A percentile compares a stretch with the other conserved stretches of the same genome.
These are phyloP conservation scores for Tromatobia lineatoria DNA, from an alignment of 2,888 invertebrate species.

Conservation along the genomic window DNA sequence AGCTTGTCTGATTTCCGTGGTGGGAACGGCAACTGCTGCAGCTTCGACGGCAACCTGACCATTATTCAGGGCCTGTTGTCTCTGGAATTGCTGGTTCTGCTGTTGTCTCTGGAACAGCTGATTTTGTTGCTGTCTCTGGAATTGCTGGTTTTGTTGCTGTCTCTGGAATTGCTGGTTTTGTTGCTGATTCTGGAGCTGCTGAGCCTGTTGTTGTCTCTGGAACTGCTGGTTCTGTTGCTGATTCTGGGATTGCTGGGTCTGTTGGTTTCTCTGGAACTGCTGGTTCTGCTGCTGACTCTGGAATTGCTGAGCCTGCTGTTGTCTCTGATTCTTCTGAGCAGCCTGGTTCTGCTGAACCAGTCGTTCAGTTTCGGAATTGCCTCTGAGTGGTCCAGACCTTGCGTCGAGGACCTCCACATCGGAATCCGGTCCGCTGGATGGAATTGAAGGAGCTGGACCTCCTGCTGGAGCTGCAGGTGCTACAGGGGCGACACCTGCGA, in stretches of 20 bases:
- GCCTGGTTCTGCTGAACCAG: conserved; percentile 62
- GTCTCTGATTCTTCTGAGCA: conserved; percentile 39
- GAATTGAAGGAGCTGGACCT: conserved; percentile 72
- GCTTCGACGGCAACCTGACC: conserved; percentile 38
- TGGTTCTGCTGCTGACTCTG: conserved; percentile 29
- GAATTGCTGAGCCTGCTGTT: conserved; percentile 39
- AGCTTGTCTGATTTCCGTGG: conserved; percentile 52
- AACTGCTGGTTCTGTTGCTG: conserved; percentile 49
- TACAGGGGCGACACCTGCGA: conserved; percentile 74
- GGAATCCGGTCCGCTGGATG: conserved; percentile 81
- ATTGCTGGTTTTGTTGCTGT: conserved; percentile 46
- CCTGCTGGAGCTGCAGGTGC: conserved; percentile 74
- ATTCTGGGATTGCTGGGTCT: conserved; percentile 48
- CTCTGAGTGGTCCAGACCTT: conserved; percentile 75
- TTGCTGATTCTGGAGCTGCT: conserved; percentile 86
- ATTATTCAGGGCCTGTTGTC: conserved; percentile 21
- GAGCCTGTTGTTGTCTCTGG: conserved; percentile 84
- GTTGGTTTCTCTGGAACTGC: conserved; percentile 30
- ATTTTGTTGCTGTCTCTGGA: conserved; percentile 79
- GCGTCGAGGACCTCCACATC: conserved; percentile 83
- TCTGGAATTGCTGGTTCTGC: conserved; percentile 82
- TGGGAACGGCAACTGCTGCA: conserved; percentile 39
- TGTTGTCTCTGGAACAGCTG: conserved; percentile 79
- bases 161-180: conserved; percentile 80
- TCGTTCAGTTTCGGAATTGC: conserved; percentile 36